A percentile compares a stretch with the other conserved stretches of the same genome.
Evolutionary conservation across 2,797 vertebrate genomes (phyloP).

Genomic region (Aythya fuligula): DNA sequence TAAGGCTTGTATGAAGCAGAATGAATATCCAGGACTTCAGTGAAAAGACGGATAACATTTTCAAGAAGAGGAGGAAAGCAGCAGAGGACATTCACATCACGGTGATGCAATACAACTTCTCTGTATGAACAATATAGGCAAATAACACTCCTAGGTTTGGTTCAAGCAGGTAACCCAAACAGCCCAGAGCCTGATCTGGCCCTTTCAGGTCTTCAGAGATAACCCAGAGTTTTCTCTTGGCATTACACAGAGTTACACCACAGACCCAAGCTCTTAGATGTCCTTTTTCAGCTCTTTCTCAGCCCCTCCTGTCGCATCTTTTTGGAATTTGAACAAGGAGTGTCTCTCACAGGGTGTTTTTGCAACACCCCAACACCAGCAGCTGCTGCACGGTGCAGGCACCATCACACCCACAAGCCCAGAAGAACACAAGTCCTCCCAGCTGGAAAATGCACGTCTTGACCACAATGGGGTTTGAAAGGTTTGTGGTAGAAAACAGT

Average conservation of each 20-base stretch:
- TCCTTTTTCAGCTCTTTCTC: background rate
- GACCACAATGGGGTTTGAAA: background rate
- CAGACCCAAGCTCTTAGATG: background rate
- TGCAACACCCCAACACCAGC: background rate
- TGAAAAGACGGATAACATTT: background rate
- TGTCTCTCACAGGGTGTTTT: background rate
- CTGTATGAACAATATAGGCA: background rate
- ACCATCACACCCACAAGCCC: background rate
- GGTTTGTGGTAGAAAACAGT: background rate
- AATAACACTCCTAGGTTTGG: background rate
- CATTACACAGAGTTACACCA: fast-evolving
- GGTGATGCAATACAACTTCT: background rate
- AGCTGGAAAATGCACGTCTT: background rate
- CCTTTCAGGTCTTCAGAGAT: background rate
- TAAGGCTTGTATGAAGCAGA: background rate
- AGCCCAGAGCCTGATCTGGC: background rate
- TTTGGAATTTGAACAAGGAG: background rate
- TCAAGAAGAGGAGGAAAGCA: background rate
- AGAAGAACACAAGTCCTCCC: background rate
- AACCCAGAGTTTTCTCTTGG: background rate
- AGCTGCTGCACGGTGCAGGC: background rate
- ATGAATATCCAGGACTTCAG: background rate
- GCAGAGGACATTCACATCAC: background rate
- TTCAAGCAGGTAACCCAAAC: background rate
- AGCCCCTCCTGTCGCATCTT: background rate